Conservation (phyloP, 2,113 vertebrate species). For the Leptobrachium ailaonicum region DNA sequence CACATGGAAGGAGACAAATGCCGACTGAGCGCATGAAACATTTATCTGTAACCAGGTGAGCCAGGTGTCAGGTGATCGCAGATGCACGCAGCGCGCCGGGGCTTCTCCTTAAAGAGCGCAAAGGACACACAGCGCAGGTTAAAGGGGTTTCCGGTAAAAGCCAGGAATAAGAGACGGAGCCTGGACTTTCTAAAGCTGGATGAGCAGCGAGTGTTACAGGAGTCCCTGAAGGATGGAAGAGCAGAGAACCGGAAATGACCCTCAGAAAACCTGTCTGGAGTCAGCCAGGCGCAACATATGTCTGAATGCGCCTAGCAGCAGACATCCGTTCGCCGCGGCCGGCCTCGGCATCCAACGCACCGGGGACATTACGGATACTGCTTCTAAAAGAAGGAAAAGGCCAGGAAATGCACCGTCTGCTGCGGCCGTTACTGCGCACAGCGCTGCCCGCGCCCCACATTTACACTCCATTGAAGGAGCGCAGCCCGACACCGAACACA, state of each 20-base stretch:
- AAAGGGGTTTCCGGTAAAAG: background rate
- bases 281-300: background rate
- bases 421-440: no score
- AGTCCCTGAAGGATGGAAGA: background rate
- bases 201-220: background rate
- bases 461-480: no score
- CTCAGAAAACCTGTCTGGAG: background rate
- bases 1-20: no score
- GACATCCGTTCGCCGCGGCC: background rate
- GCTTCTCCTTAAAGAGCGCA: slow-evolving; percentile 60
- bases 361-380: background rate
- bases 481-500: no score
- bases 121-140: background rate
- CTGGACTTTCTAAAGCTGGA: no score
- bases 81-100: slow-evolving; percentile 61
- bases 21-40: slow-evolving; percentile 57
- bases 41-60: slow-evolving; percentile 51
- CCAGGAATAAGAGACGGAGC: no score
- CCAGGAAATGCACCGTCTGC: no score
- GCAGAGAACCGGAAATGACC: background rate
- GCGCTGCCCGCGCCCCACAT: no score
- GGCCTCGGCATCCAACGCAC: background rate
- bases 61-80: slow-evolving; percentile 60
- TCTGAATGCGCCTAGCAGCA: background rate
- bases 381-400: no score